Evolutionary conservation across 1,140 invertebrate genomes (phyloP), one percentile per base, ranked within the genome.

Genomic region (Polypedilum vanderplanki): DNA sequence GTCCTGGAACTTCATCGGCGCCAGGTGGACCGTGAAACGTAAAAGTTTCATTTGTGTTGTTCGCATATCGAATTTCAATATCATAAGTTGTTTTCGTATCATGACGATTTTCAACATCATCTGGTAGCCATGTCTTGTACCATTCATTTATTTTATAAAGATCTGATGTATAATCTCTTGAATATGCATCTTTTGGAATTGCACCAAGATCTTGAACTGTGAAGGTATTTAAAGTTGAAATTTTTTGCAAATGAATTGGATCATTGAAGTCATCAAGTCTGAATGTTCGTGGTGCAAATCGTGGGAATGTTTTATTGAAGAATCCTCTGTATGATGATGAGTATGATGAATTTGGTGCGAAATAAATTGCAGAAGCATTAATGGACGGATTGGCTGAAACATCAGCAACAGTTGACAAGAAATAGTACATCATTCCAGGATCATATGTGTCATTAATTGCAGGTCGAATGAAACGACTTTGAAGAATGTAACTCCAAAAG

Each of bases 391-490:
- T 98, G 0, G 95, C 88, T 0, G 96, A 93, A 0, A 99, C 94
- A 84, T 98, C 97, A 0, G 97, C 95, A 0, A 97, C 92, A 0
- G 94, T 91, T 0, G 96, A 97, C 18, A 98, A 84, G 80, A 98
- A 97, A 80, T 98, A 97, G 81, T 99, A 99, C 94, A 98, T 96
- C 89, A 99, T 94, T 75, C 97, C 96, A 0, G 97, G 96, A 85
- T 98, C 96, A 77, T 96, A 94, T 0, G 93, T 93, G 79, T 96
- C 93, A 81, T 95, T 94, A 18, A 93, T 94, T 15, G 92, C 92
- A 0, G 93, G 93, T 65, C 93, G 84, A 77, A 95, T 95, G 78
- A 95, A 96, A 77, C 93, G 85, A 1, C 93, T 93, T 82, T 98
- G 96, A 0, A 98, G 86, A 70, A 98, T 96, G 78, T 97, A 97